Evolutionary conservation across 53 echinoderm and acorn worm genomes (phyloP).

Genomic region (Henricia sp.): DNA sequence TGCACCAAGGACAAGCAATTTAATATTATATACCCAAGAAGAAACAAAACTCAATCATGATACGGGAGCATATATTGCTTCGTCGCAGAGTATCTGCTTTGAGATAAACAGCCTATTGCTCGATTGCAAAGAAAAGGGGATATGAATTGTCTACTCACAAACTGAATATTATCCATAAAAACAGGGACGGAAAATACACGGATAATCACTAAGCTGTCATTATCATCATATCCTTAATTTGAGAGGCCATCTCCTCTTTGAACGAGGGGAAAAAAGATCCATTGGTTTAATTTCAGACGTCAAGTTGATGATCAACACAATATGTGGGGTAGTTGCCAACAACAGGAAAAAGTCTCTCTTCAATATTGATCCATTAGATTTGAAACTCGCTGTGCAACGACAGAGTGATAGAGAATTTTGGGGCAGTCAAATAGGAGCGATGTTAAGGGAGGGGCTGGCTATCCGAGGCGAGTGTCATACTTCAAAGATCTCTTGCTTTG

Average conservation of each 20-base stretch:
- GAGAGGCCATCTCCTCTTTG: too few species aligned
- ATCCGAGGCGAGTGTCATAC: too few species aligned
- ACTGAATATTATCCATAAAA: background rate
- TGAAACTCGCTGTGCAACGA: slow-evolving; percentile 34
- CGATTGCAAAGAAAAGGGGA: slow-evolving; percentile 2
- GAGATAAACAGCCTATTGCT: background rate
- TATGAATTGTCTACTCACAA: background rate
- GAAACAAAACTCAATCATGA: slow-evolving; percentile 59
- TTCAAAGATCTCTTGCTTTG: too few species aligned
- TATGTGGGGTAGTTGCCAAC: slow-evolving; percentile 20
- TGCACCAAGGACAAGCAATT: slow-evolving; percentile 61
- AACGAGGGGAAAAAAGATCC: background rate
- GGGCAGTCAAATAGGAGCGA: background rate
- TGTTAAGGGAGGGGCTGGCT: background rate
- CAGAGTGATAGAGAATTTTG: slow-evolving; percentile 11
- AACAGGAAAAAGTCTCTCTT: slow-evolving; percentile 48
- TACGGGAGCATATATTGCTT: slow-evolving; percentile 11
- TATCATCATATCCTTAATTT: background rate
- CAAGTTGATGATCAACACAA: slow-evolving; percentile 50
- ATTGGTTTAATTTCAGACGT: slow-evolving; percentile 51
- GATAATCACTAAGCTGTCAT: slow-evolving; percentile 4
- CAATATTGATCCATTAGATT: slow-evolving; percentile 52
- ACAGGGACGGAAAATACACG: background rate
- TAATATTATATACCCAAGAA: slow-evolving; percentile 57
- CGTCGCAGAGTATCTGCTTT: background rate